These are phyloP conservation scores for Scopus umbretta DNA, from an alignment of 2,113 vertebrate species.

Conservation along the genomic window DNA sequence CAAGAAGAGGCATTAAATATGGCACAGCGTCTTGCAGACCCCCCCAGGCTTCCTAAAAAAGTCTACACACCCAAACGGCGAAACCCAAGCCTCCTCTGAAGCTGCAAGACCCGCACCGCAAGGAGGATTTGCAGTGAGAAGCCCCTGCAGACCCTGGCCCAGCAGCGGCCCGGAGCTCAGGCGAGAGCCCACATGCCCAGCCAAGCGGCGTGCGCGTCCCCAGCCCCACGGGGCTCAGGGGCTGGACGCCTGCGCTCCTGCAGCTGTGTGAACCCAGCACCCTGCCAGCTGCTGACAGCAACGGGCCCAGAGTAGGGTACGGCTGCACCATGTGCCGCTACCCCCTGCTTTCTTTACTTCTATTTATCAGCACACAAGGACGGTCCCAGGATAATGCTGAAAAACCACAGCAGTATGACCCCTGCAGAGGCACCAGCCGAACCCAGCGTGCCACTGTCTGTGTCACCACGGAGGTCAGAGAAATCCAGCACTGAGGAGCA, in stretches of 20 bases:
- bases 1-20: background rate
- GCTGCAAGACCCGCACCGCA: background rate
- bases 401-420: rapidly evolving
- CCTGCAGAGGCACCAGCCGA: background rate
- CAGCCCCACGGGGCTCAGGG: rapidly evolving
- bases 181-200: background rate
- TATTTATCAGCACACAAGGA: background rate
- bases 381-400: rapidly evolving
- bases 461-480: background rate
- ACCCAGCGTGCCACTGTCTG: background rate
- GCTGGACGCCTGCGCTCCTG: background rate
- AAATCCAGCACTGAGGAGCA: background rate
- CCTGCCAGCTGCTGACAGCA: background rate
- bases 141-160: background rate
- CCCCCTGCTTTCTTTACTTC: background rate
- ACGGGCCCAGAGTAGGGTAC: background rate
- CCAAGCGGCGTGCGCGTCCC: rapidly evolving
- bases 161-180: background rate
- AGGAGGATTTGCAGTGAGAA: background rate
- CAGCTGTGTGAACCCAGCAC: background rate
- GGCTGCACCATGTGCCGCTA: rapidly evolving
- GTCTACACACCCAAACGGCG: background rate
- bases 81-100: background rate
- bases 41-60: background rate
- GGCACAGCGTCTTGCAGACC: background rate